Percentiles rank a stretch among this genome's conserved stretches.
These are phyloP conservation scores for Meandrusa payeni DNA, from an alignment of 2,888 invertebrate species.

Conservation along the genomic window DNA sequence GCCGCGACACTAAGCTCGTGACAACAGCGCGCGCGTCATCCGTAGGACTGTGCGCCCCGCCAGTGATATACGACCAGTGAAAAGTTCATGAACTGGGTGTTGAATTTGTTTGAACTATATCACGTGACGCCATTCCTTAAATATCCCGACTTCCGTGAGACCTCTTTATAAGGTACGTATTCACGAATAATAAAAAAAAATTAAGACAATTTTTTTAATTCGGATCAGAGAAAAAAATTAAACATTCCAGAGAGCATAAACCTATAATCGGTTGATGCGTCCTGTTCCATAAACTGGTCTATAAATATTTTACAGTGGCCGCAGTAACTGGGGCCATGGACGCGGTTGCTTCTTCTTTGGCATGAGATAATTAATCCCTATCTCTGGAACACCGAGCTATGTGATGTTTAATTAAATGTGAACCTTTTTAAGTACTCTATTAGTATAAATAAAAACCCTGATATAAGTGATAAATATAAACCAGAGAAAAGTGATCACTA, in stretches of 20 bases:
- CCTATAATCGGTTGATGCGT: conserved; percentile 46
- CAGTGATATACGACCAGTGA: conserved; percentile 78
- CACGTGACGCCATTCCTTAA: conserved; percentile 55
- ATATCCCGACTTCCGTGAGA: conserved; percentile 36
- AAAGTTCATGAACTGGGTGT: conserved; percentile 78
- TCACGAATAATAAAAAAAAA: conserved; percentile 19
- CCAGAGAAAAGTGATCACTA: too few relatives aligned
- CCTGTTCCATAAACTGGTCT: conserved; percentile 66
- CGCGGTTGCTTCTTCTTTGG: conserved; percentile 34
- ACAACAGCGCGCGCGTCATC: conserved; percentile 58
- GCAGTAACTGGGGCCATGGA: conserved; percentile 37
- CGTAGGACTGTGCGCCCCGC: conserved; percentile 67
- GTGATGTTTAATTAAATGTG: conserved; percentile 20
- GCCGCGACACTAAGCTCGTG: conserved; percentile 74
- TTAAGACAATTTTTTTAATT: background rate
- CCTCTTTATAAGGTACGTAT: conserved; percentile 56
- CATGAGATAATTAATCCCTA: conserved; percentile 40
- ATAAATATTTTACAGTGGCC: conserved; percentile 61
- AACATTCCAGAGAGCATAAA: conserved; percentile 31
- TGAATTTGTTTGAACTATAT: conserved; percentile 72
- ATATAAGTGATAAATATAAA: too few relatives aligned
- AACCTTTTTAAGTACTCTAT: too few relatives aligned
- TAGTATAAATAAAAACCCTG: too few relatives aligned
- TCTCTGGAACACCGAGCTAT: conserved; percentile 25
- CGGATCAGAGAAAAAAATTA: background rate